phyloP scores from a whole-genome alignment of 2,888 invertebrate genomes.

The Heliconius hortense region DNA sequence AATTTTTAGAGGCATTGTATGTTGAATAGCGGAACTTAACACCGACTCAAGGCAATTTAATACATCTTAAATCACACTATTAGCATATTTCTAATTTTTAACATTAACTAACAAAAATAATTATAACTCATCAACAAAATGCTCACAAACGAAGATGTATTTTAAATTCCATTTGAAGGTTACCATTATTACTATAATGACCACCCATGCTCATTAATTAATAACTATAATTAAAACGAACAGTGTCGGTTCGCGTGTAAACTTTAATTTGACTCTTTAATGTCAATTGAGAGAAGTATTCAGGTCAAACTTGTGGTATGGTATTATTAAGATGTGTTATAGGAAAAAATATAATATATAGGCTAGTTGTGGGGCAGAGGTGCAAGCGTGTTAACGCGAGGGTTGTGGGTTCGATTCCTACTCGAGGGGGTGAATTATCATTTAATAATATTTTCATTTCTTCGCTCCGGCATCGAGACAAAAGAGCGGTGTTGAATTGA shows the following conservation, averaged over 20 bases:
- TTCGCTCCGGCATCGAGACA: too few relatives aligned
- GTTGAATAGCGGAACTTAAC: too few relatives aligned
- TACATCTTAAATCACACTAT: neutral
- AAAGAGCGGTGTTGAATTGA: too few relatives aligned
- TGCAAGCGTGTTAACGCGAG: too few relatives aligned
- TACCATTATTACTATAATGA: conserved; percentile 28
- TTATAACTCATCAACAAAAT: neutral
- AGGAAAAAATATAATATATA: neutral
- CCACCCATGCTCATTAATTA: conserved; percentile 48
- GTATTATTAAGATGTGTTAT: conserved; percentile 20
- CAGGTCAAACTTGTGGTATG: conserved; percentile 52
- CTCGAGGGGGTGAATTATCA: too few relatives aligned
- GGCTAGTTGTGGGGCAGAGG: too few relatives aligned
- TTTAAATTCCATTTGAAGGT: conserved; percentile 25
- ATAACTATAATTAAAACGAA: conserved; percentile 49
- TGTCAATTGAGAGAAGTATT: conserved; percentile 68
- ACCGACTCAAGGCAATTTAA: neutral
- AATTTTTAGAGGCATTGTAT: too few relatives aligned
- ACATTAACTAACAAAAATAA: too few relatives aligned
- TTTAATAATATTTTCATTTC: too few relatives aligned
- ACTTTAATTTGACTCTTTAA: conserved; percentile 58
- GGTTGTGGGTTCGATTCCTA: too few relatives aligned
- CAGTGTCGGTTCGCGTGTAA: conserved; percentile 48
- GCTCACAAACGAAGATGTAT: neutral
- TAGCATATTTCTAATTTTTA: neutral